These are phyloP conservation scores for Lasioglossum pauxillum DNA, from an alignment of 2,888 invertebrate species.

Conservation along the genomic window DNA sequence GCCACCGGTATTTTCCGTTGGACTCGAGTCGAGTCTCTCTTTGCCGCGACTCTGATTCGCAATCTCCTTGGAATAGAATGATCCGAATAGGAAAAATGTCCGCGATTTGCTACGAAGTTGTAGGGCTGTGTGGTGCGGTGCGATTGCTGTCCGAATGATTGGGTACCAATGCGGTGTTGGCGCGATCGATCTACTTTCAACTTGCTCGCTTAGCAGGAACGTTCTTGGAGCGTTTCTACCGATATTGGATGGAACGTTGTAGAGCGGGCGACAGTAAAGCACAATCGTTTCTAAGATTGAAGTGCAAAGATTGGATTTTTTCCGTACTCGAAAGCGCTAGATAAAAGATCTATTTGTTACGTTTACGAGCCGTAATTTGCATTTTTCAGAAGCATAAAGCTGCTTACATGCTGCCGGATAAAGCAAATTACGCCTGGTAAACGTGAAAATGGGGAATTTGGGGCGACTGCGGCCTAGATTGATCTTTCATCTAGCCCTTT, in stretches of 20 bases:
- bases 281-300: too few species aligned
- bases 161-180: not conserved
- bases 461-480: too few species aligned
- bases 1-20: conserved; percentile 62
- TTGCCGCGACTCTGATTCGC: not conserved
- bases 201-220: not conserved
- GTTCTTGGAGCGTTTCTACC: not conserved
- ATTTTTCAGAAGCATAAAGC: too few species aligned
- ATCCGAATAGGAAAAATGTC: not conserved
- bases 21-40: not conserved
- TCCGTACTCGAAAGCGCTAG: too few species aligned
- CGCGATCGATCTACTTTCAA: not conserved
- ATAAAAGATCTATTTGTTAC: too few species aligned
- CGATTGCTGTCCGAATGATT: not conserved
- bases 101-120: not conserved
- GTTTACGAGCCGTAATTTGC: too few species aligned
- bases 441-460: too few species aligned
- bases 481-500: too few species aligned
- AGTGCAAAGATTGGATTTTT: too few species aligned
- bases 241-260: not conserved
- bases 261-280: too few species aligned
- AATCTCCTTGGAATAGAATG: not conserved
- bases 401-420: too few species aligned
- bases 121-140: not conserved
- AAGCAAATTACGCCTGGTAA: too few species aligned